These are phyloP conservation scores for Scaptomyza graminum DNA, from an alignment of 1,140 invertebrate genomes.

Conservation along the genomic window DNA sequence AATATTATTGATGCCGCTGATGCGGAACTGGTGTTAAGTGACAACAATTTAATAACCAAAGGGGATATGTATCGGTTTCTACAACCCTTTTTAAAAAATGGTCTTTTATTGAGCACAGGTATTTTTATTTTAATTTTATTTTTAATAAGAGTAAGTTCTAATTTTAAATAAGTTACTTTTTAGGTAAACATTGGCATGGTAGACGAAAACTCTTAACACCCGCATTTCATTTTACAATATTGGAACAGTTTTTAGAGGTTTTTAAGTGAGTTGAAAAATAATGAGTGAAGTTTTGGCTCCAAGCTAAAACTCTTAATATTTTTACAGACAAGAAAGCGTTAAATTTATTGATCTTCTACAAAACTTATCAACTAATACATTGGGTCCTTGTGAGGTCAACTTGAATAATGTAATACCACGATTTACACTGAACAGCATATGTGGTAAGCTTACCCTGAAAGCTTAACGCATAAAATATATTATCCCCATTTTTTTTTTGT, in stretches of 20 bases:
- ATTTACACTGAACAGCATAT: conserved; percentile 90
- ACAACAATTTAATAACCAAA: conserved; percentile 54
- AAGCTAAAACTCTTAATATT: neutral
- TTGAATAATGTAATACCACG: conserved; percentile 86
- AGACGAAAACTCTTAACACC: conserved; percentile 93
- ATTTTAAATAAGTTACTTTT: conserved; percentile 7
- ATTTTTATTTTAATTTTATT: neutral
- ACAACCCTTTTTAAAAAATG: conserved; percentile 87
- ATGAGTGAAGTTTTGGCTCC: neutral
- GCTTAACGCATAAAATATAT: neutral
- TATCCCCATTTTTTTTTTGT: neutral
- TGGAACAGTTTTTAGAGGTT: conserved; percentile 90
- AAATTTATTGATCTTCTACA: conserved; percentile 55
- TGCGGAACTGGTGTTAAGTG: conserved; percentile 53
- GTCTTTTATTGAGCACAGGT: conserved; percentile 87
- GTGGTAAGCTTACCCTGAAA: conserved; percentile 84
- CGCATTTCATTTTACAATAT: conserved; percentile 94
- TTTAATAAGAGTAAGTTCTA: no score
- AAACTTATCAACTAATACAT: conserved; percentile 22
- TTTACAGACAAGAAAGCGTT: conserved; percentile 78
- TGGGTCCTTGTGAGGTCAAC: conserved; percentile 44
- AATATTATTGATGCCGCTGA: conserved; percentile 59
- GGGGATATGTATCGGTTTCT: conserved; percentile 84
- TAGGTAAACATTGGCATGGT: conserved; percentile 88
- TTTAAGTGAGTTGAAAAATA: conserved; percentile 85